Evolutionary conservation across 2,113 vertebrate genomes (phyloP), one percentile per base, ranked within the genome.

Genomic region (Sigmodon hispidus): DNA sequence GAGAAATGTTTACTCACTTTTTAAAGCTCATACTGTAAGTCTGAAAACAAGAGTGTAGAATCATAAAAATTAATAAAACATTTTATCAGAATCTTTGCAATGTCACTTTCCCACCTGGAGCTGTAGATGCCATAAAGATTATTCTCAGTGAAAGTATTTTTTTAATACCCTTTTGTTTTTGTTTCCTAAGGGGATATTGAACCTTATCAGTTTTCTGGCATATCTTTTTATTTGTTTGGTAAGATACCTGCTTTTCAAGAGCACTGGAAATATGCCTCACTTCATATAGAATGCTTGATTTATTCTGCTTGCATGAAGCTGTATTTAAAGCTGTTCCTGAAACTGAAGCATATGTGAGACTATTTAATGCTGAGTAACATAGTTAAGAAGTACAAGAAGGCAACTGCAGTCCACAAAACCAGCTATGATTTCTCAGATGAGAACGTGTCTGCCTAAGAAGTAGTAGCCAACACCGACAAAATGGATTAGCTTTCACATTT

Each of bases 1-100:
- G 67, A 87, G 24, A 34, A 63, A 79, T 85, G 10, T 95, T 88
- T 83, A 24, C 50, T 91, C 10, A 57, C 2, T 45, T 96, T 93
- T 94, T 83, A 22, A 95, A 76, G 55, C 1, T 17, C 91, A 1
- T 91, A 34, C 93, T 94, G 34, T 91, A 96, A 92, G 26, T 92
- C 34, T 84, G 34, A 45, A 94, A 93, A 55, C 29, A 95, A 40
- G 24, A 87, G 34, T 89, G 67, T 93, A 36, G n/a, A 65, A 87
- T 80, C 26, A 89, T 87, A 91, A 94, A 93, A 93, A 84, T 83
- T 43, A 87, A 87, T 93, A 92, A 50, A 15, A 1, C 5, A 57
- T 91, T 97, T 95, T 34, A 93, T 93, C 31, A 83, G 45, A 69
- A 40, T 50, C 13, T 22, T 93, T 69, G 26, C 3, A 16, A 91